Evolutionary conservation across 2,113 vertebrate species (phyloP).

Genomic region (Oceanites oceanicus): DNA sequence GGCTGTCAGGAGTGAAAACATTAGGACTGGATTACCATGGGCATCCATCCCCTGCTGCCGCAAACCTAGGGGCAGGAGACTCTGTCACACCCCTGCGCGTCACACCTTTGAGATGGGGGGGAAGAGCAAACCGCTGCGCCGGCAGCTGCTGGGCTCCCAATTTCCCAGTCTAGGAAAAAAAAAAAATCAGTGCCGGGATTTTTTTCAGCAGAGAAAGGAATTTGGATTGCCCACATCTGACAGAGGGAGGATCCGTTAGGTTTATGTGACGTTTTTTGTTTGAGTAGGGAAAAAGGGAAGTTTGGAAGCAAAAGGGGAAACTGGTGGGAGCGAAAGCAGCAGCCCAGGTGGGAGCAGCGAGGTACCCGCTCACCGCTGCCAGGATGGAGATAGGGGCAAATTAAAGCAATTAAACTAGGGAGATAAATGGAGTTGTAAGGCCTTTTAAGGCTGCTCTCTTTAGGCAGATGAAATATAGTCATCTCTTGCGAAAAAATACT

Average conservation of each 20-base stretch:
- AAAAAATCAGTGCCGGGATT: neutral
- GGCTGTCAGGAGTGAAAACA: conserved; percentile 2
- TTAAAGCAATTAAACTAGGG: neutral
- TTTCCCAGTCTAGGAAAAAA: neutral
- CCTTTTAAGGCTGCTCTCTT: neutral
- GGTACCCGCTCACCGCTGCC: neutral
- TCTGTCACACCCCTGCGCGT: neutral
- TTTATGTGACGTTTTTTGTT: neutral
- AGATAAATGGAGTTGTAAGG: neutral
- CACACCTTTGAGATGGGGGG: neutral
- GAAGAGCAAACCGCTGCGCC: fast-evolving
- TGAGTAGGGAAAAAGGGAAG: neutral
- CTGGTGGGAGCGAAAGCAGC: neutral
- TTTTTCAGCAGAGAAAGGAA: neutral
- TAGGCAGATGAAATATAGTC: neutral
- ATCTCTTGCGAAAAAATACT: neutral
- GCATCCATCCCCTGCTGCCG: neutral
- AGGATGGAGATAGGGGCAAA: neutral
- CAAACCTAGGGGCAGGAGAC: neutral
- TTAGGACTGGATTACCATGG: neutral
- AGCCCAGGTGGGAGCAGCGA: neutral
- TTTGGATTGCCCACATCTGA: fast-evolving
- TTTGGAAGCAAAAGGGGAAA: neutral
- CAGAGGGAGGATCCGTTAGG: neutral
- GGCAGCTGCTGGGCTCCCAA: neutral